Evolutionary conservation across 2,797 vertebrate genomes (phyloP).

Genomic region (Chelmon rostratus): DNA sequence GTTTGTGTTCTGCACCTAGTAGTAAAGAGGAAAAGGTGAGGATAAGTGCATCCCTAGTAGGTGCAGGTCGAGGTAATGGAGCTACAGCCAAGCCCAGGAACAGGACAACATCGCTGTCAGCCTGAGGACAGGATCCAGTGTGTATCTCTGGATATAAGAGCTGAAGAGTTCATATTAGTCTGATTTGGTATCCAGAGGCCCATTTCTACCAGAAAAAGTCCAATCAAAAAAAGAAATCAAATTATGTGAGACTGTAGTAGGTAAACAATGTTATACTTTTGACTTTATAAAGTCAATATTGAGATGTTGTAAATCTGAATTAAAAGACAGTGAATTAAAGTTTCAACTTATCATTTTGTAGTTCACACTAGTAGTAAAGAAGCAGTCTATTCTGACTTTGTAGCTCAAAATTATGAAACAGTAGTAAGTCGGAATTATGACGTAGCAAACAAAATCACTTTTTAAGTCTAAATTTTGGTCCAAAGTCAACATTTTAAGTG

Average conservation of each 20-base stretch:
- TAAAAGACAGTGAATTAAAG: neutral
- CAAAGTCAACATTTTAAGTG: neutral
- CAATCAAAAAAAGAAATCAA: neutral
- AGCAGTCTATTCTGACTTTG: neutral
- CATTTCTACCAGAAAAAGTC: slow-evolving; percentile 5
- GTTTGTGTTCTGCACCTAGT: slow-evolving; percentile 80
- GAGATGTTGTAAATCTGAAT: neutral
- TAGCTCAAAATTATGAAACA: neutral
- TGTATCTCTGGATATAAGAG: neutral
- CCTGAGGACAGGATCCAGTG: neutral
- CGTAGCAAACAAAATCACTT: too few relatives aligned
- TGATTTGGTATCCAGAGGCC: slow-evolving; percentile 11
- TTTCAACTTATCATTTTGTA: neutral
- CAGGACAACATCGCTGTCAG: slow-evolving; percentile 40
- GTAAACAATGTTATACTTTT: too few relatives aligned
- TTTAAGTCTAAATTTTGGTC: neutral
- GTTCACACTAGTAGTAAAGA: neutral
- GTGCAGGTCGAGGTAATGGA: slow-evolving; percentile 81
- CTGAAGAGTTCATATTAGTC: neutral
- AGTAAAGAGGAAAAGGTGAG: slow-evolving; percentile 74
- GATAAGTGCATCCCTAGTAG: slow-evolving; percentile 86
- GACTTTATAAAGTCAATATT: neutral
- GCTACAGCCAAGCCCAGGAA: slow-evolving; percentile 60
- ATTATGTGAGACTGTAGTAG: neutral
- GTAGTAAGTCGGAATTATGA: too few relatives aligned